These are phyloP conservation scores for Microctenopoma lineatum DNA, from an alignment of 2,797 vertebrate species.

Conservation along the genomic window DNA sequence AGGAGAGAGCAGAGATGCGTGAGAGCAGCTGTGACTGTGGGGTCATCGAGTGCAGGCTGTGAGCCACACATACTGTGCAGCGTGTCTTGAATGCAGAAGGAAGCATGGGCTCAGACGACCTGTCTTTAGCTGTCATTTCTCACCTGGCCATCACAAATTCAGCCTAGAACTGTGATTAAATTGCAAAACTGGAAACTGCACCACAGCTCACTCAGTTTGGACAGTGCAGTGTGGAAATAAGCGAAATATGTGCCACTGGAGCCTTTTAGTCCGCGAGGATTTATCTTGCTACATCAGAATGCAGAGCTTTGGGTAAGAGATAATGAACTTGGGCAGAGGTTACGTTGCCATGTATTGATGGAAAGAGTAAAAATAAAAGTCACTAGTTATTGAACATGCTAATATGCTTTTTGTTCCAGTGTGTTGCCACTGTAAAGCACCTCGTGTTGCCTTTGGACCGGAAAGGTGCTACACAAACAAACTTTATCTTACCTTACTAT, in stretches of 20 bases:
- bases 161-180: slow-evolving; percentile 45
- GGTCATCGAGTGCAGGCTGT: slow-evolving; percentile 73
- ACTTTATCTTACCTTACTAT: too few relatives aligned
- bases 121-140: slow-evolving; percentile 39
- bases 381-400: not conserved
- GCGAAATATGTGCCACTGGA: slow-evolving; percentile 24
- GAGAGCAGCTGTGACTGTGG: slow-evolving; percentile 72
- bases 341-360: slow-evolving; percentile 2
- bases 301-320: slow-evolving; percentile 12
- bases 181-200: not conserved
- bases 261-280: slow-evolving; percentile 20
- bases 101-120: slow-evolving; percentile 38
- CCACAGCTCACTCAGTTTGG: slow-evolving; percentile 18
- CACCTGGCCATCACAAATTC: slow-evolving; percentile 55
- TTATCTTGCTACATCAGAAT: slow-evolving; percentile 14
- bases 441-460: too few relatives aligned
- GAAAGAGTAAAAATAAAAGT: slow-evolving; percentile 11
- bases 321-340: slow-evolving; percentile 15
- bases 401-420: too few relatives aligned
- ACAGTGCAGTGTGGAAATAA: slow-evolving; percentile 15
- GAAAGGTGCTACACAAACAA: too few relatives aligned
- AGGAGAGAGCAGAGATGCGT: slow-evolving; percentile 53
- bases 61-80: slow-evolving; percentile 61
- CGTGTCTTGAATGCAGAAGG: slow-evolving; percentile 66
- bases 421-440: too few relatives aligned